Conservation (phyloP, 1,140 invertebrate genomes). For the Saccostrea cuccullata region DNA sequence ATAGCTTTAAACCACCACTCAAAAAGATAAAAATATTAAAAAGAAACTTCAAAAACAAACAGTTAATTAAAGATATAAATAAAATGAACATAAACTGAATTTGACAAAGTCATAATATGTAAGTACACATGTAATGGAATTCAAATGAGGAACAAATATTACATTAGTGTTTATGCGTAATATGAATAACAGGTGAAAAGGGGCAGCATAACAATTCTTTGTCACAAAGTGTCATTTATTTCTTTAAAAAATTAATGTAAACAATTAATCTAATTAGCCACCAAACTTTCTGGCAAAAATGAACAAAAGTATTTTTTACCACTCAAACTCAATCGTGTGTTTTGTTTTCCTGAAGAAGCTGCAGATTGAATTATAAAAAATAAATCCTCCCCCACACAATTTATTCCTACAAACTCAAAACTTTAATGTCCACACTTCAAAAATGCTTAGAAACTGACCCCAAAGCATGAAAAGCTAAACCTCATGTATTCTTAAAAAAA, state of each 20-base stretch:
- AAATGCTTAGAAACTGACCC: neutral
- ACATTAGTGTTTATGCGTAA: no score
- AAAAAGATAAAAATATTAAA: no score
- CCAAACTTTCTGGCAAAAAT: neutral
- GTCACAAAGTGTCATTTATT: neutral
- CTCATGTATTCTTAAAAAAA: neutral
- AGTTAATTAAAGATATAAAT: no score
- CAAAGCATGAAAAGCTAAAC: neutral
- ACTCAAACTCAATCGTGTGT: neutral
- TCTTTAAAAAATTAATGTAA: neutral
- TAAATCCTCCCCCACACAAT: no score
- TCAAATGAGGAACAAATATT: no score
- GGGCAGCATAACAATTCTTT: neutral
- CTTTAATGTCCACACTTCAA: neutral
- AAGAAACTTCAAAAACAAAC: no score
- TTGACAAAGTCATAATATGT: no score
- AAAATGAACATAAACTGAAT: no score
- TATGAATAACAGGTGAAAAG: neutral
- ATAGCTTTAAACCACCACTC: no score
- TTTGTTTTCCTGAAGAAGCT: slow-evolving; percentile 15
- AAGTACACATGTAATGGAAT: no score
- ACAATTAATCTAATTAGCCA: slow-evolving; percentile 13
- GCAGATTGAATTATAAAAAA: neutral
- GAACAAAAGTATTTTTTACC: slow-evolving; percentile 10
- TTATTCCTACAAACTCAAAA: no score